A percentile compares a stretch with the other conserved stretches of the same genome.
Evolutionary conservation across 2,888 invertebrate genomes (phyloP).

Genomic region (Chesias legatella): DNA sequence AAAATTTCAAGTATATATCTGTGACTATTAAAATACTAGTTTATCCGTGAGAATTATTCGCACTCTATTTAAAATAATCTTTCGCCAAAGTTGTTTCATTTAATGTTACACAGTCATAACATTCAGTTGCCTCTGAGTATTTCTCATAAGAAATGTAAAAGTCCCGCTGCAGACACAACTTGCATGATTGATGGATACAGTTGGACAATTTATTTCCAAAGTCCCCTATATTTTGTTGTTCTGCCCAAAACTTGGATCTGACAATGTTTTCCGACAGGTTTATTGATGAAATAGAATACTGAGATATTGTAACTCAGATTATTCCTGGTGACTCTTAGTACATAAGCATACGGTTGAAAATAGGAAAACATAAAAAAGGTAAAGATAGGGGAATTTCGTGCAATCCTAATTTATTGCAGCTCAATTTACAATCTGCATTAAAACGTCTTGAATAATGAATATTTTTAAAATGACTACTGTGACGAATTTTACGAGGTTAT

Average conservation of each 20-base stretch:
- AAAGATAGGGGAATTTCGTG: conserved; percentile 2
- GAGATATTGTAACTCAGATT: background rate
- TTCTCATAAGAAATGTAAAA: background rate
- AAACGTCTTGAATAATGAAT: conserved; percentile 20
- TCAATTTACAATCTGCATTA: conserved; percentile 17
- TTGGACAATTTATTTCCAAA: conserved; percentile 33
- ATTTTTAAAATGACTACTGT: conserved; percentile 19
- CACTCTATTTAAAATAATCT: no score
- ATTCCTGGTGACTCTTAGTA: background rate
- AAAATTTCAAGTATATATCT: no score
- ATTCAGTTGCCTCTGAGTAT: background rate
- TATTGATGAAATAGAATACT: conserved; percentile 17
- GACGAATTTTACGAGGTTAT: conserved; percentile 33
- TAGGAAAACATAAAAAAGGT: conserved; percentile 7
- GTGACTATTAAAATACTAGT: no score
- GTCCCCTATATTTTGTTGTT: conserved; percentile 18
- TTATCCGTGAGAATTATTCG: no score
- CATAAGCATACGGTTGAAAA: background rate
- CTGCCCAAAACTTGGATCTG: conserved; percentile 17
- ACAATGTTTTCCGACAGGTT: conserved; percentile 15
- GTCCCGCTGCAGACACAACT: conserved; percentile 18
- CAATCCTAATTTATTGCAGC: conserved; percentile 14
- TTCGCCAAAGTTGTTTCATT: no score
- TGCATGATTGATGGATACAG: conserved; percentile 37
- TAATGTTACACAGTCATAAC: no score